These are phyloP conservation scores for Lepetodrilus schrolli DNA, from an alignment of 2,888 invertebrate species.

Conservation along the genomic window DNA sequence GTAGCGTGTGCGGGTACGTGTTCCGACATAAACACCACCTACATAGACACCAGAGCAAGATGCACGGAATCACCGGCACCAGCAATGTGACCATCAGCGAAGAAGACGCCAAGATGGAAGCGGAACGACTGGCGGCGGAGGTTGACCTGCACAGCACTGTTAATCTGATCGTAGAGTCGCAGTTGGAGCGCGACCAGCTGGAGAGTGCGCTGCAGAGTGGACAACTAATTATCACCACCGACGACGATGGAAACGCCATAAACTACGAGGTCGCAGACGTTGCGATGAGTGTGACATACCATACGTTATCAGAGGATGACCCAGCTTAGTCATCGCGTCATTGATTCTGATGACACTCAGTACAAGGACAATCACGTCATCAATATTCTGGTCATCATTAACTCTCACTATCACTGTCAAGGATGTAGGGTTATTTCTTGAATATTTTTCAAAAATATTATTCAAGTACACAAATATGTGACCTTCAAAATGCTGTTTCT, in stretches of 20 bases:
- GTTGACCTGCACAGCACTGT: slow-evolving; percentile 40
- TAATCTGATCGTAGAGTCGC: slow-evolving; percentile 48
- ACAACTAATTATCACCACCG: slow-evolving; percentile 59
- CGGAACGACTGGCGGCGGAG: neutral
- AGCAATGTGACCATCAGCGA: neutral
- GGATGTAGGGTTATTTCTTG: too few relatives aligned
- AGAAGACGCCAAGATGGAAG: slow-evolving; percentile 17
- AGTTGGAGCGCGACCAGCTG: slow-evolving; percentile 45
- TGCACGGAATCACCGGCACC: slow-evolving; percentile 55
- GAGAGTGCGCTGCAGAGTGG: slow-evolving; percentile 52
- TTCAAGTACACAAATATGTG: too few relatives aligned
- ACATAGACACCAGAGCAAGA: slow-evolving; percentile 63
- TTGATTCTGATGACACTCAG: too few relatives aligned
- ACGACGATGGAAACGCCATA: slow-evolving; percentile 53
- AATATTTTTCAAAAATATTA: too few relatives aligned
- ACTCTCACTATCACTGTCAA: neutral
- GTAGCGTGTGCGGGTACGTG: slow-evolving; percentile 64
- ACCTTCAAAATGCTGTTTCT: too few relatives aligned
- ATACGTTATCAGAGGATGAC: slow-evolving; percentile 49
- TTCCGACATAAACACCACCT: slow-evolving; percentile 73
- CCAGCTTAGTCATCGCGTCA: too few relatives aligned
- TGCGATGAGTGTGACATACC: slow-evolving; percentile 53
- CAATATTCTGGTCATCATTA: neutral
- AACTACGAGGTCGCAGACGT: slow-evolving; percentile 64
- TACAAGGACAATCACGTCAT: slow-evolving; percentile 15